Conservation (phyloP, 92 coral and sea anemone species). For the Isaurus tuberculatus region DNA sequence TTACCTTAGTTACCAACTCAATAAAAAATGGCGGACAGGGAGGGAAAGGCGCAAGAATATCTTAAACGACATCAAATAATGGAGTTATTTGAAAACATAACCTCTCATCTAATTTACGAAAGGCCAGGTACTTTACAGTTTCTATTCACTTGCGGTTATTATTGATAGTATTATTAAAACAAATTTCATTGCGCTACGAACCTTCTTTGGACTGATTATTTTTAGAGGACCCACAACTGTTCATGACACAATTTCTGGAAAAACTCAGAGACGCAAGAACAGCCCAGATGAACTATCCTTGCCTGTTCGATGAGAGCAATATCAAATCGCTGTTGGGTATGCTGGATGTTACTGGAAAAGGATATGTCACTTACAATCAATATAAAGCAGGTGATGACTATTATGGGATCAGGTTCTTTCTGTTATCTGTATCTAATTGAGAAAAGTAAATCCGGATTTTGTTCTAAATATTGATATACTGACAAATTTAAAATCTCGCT, state of each 20-base stretch:
- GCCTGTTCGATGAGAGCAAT: slow-evolving; percentile 91
- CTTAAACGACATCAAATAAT: slow-evolving; percentile 84
- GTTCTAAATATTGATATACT: too few relatives aligned
- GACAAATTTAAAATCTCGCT: too few relatives aligned
- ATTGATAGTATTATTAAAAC: too few relatives aligned
- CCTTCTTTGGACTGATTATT: not conserved
- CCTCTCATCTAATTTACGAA: slow-evolving; percentile 88
- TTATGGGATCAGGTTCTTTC: not conserved
- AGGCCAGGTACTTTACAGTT: slow-evolving; percentile 83
- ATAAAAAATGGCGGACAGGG: slow-evolving; percentile 89
- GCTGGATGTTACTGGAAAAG: slow-evolving; percentile 89
- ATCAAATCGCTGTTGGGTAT: slow-evolving; percentile 89
- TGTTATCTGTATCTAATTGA: not conserved
- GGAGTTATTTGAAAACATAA: slow-evolving; percentile 91
- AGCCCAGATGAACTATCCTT: slow-evolving; percentile 84
- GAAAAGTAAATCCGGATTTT: not conserved
- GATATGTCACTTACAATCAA: slow-evolving; percentile 84
- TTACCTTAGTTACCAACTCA: slow-evolving; percentile 60
- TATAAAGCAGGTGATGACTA: slow-evolving; percentile 82
- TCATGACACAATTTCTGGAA: slow-evolving; percentile 78
- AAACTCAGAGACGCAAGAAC: slow-evolving; percentile 89
- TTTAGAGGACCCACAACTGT: slow-evolving; percentile 79
- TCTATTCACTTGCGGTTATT: not conserved
- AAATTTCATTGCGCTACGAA: too few relatives aligned
- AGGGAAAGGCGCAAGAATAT: slow-evolving; percentile 77